Percentiles rank a stretch among this genome's conserved stretches.
Evolutionary conservation across 2,888 invertebrate genomes (phyloP).

Genomic region (Phymatocera aterrima): DNA sequence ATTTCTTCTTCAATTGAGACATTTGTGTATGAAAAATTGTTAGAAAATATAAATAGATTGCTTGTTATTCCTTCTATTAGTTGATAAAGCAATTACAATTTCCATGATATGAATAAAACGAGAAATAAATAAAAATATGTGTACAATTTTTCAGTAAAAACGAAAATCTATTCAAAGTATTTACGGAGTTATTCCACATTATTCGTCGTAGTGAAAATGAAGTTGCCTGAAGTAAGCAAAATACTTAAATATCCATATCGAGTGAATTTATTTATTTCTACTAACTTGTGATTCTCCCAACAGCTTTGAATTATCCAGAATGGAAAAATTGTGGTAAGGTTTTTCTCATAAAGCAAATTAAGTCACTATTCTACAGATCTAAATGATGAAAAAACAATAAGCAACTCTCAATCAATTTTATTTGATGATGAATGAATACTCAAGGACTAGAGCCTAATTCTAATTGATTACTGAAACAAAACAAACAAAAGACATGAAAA

Average conservation of each 20-base stretch:
- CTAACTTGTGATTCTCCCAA: background rate
- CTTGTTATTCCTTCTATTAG: background rate
- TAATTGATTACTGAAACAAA: slow-evolving; percentile 13
- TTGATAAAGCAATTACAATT: slow-evolving; percentile 19
- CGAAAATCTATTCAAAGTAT: background rate
- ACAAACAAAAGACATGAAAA: background rate
- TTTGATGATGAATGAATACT: background rate
- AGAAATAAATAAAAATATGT: no score
- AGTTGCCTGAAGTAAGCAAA: background rate
- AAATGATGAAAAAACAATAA: background rate
- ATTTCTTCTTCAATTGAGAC: background rate
- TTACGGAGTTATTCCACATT: background rate
- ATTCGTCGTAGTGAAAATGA: background rate
- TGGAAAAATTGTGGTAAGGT: background rate
- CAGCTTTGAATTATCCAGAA: background rate
- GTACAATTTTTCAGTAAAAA: background rate
- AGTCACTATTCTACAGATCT: background rate
- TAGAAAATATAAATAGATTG: slow-evolving; percentile 21
- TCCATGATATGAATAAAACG: background rate
- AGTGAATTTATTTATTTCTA: background rate
- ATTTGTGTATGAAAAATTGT: slow-evolving; percentile 14
- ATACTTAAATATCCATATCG: background rate
- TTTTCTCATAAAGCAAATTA: background rate
- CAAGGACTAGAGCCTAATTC: background rate
- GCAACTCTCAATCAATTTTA: background rate